These are phyloP conservation scores for Squalus acanthias DNA, from an alignment of 2,797 vertebrate species.

Conservation along the genomic window DNA sequence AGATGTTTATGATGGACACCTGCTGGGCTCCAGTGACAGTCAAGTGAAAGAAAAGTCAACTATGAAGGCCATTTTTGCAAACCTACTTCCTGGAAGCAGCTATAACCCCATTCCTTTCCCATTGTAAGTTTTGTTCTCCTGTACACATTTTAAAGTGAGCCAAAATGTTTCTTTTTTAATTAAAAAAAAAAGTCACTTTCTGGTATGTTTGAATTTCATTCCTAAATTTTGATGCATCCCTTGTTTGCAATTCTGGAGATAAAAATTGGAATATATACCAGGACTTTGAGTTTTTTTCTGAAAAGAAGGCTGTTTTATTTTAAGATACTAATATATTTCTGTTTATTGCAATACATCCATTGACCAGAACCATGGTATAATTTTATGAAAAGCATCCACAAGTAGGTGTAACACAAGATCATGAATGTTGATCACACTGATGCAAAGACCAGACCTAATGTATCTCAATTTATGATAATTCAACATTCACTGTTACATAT, in stretches of 20 bases:
- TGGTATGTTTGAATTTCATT: conserved; percentile 7
- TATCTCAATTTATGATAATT: background rate
- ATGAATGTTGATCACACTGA: background rate
- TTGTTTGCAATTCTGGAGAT: background rate
- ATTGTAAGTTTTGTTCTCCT: conserved; percentile 73
- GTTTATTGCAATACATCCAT: background rate
- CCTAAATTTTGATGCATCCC: background rate
- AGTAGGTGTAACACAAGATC: too few species aligned
- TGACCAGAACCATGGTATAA: background rate
- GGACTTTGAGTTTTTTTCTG: background rate
- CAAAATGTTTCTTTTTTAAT: background rate
- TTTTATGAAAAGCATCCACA: background rate
- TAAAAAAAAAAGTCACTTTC: background rate
- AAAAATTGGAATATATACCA: background rate
- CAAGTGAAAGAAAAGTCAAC: conserved; percentile 98
- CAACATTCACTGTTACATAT: background rate
- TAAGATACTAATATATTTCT: background rate
- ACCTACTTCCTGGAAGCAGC: conserved; percentile 91
- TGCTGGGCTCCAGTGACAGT: conserved; percentile 83
- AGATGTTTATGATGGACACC: conserved; percentile 94
- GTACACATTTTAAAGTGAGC: background rate
- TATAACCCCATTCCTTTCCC: conserved; percentile 91
- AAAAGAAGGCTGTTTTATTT: background rate
- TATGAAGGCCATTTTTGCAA: conserved; percentile 98
- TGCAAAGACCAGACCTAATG: background rate